Evolutionary conservation across 37 sponge, comb jelly and placozoan species (phyloP).

Genomic region (Mnemiopsis leidyi): DNA sequence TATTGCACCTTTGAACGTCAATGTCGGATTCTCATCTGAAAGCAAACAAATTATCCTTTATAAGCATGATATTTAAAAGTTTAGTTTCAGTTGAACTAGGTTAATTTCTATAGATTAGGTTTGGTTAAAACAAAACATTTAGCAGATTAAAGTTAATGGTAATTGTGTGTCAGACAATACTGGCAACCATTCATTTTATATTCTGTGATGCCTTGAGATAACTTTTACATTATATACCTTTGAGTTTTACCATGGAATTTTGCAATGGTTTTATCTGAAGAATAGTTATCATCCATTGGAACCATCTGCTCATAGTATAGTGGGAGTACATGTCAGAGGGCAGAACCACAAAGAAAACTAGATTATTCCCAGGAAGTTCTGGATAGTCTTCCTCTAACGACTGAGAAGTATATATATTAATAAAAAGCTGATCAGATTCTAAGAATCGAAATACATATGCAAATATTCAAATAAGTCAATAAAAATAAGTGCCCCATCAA

Average conservation of each 20-base stretch:
- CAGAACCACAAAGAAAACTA: slow-evolving; percentile 9
- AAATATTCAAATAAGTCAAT: too few relatives aligned
- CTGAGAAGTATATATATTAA: neutral
- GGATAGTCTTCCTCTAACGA: slow-evolving; percentile 34
- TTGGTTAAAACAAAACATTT: too few relatives aligned
- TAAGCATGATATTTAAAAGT: too few relatives aligned
- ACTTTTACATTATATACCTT: too few relatives aligned
- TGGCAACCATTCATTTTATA: too few relatives aligned
- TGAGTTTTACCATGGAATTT: neutral
- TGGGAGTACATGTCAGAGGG: slow-evolving; percentile 12
- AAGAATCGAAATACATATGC: neutral
- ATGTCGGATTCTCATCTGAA: slow-evolving; percentile 10
- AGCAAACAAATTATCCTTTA: too few relatives aligned
- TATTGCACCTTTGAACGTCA: slow-evolving; percentile 15
- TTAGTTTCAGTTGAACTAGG: too few relatives aligned
- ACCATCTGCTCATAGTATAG: neutral
- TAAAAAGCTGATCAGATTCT: neutral
- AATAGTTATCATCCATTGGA: slow-evolving; percentile 40
- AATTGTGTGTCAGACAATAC: too few relatives aligned
- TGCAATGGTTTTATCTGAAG: neutral
- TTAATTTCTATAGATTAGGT: too few relatives aligned
- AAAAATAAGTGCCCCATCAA: too few relatives aligned
- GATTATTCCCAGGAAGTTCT: neutral
- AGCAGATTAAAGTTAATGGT: too few relatives aligned
- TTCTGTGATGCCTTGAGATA: too few relatives aligned